phyloP scores from a whole-genome alignment of 2,113 vertebrate genomes.

The Heptranchias perlo region DNA sequence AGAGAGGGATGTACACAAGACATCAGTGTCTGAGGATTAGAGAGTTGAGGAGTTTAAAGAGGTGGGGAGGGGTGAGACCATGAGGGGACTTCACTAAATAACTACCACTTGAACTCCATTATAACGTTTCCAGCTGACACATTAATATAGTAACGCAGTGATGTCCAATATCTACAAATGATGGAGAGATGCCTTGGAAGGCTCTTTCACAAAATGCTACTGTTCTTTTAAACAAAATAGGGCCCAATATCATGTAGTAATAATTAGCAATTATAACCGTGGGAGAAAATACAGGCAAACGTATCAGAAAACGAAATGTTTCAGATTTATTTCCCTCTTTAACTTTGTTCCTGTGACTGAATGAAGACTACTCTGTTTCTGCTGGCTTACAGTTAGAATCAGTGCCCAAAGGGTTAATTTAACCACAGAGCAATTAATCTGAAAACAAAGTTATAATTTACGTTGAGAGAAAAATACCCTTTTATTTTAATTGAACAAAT shows the following conservation, averaged over 20 bases:
- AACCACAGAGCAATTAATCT: slow-evolving; percentile 26
- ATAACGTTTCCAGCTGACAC: neutral
- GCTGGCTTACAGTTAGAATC: neutral
- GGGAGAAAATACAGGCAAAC: neutral
- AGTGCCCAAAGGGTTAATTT: neutral
- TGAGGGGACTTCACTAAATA: neutral
- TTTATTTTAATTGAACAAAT: slow-evolving; percentile 17
- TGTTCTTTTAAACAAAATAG: neutral
- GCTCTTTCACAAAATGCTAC: neutral
- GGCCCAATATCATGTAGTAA: neutral
- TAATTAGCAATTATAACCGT: neutral
- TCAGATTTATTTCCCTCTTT: neutral
- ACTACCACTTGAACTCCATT: neutral
- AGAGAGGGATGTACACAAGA: neutral
- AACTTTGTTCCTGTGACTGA: neutral
- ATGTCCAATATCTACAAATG: neutral
- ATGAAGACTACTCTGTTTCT: neutral
- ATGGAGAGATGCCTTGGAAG: neutral
- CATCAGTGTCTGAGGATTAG: neutral
- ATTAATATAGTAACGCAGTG: neutral
- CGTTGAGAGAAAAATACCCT: slow-evolving; percentile 12
- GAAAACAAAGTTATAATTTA: slow-evolving; percentile 16
- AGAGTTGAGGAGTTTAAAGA: neutral
- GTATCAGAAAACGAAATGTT: neutral
- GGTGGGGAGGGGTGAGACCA: neutral